Base-by-base conservation (phyloP, 2,888 invertebrate species). In the Trissolcus japonicus region DNA sequence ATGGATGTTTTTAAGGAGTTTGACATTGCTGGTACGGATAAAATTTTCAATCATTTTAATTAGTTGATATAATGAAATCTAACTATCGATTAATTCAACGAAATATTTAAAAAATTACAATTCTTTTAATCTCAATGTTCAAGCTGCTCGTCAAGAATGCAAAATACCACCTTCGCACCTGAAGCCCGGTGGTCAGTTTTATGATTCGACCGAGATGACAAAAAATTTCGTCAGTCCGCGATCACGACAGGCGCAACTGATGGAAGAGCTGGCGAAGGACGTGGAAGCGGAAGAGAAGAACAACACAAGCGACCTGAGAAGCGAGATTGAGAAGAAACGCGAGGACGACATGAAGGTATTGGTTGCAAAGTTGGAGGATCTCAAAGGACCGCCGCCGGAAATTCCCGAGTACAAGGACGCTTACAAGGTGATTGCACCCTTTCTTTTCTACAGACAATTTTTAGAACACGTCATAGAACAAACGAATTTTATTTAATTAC, bases 331-430 rank as follows among this genome's bases (percentile, higher is more conserved):
- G 6, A 60, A 69, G 11, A 80, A 79, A 19, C 80, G 82, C 40
- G 85, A 86, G 14, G 84, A 85, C 4, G 86, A 87, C 29, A 86
- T 88, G 85, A 83, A 81, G 41, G 71, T 83, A 67, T 60, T 88
- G 29, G 84, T 88, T 2, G 84, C 86, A 2, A 88, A 86, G 48
- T 71, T 87, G 40, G 87, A 88, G 57, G 84, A 86, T 25, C 60
- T 87, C 2, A 87, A 88, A 29, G 82, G 83, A 17, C 84, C 86
- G 2, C 83, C 86, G 6, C 76, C 87, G 2, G 88, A 84, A 76
- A 80, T 88, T 71, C 87, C 88, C 0, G 88, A 89, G 74, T 89
- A 88, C 66, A 85, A 82, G 78, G 88, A 86, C 51, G 85, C 89
- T 9, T 89, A 87, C 51, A 88, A 88, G 81, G 88, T 86, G 4